Percentiles rank a stretch among this genome's conserved stretches.
Conservation (phyloP, 1,140 invertebrate genomes). For the Trichonephila clavipes region DNA sequence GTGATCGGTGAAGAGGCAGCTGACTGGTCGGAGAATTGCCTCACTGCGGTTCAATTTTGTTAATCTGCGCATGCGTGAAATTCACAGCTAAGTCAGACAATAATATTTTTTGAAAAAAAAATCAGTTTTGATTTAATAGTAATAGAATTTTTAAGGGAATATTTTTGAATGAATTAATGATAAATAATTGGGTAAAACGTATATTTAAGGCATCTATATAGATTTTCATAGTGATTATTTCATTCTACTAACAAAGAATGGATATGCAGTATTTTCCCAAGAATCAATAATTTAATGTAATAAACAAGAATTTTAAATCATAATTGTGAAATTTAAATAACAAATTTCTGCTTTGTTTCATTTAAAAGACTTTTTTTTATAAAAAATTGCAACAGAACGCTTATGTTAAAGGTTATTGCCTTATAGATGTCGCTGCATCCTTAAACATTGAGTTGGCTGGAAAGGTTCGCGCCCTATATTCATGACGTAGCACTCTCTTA, state of each 20-base stretch:
- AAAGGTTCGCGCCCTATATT: neutral
- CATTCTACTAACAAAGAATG: neutral
- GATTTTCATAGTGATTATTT: neutral
- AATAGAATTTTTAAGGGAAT: no score
- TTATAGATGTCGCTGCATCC: neutral
- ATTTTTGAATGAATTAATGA: no score
- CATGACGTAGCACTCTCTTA: neutral
- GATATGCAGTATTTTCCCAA: neutral
- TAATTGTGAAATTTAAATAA: no score
- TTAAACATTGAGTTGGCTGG: constrained; percentile 21
- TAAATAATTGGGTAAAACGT: no score
- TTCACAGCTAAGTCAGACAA: constrained; percentile 17
- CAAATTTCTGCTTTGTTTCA: no score
- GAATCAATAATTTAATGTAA: neutral
- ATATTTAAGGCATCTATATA: no score
- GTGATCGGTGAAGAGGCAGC: neutral
- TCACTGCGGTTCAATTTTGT: neutral
- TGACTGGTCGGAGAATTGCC: constrained; percentile 21
- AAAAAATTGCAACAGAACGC: no score
- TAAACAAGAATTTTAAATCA: no score
- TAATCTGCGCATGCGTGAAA: constrained; percentile 21
- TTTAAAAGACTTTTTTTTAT: no score
- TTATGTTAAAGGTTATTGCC: neutral
- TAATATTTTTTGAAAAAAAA: neutral
- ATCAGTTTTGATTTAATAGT: neutral